These are phyloP conservation scores for Chiropotes sagulatus DNA, from an alignment of 2,797 vertebrate species.

Conservation along the genomic window DNA sequence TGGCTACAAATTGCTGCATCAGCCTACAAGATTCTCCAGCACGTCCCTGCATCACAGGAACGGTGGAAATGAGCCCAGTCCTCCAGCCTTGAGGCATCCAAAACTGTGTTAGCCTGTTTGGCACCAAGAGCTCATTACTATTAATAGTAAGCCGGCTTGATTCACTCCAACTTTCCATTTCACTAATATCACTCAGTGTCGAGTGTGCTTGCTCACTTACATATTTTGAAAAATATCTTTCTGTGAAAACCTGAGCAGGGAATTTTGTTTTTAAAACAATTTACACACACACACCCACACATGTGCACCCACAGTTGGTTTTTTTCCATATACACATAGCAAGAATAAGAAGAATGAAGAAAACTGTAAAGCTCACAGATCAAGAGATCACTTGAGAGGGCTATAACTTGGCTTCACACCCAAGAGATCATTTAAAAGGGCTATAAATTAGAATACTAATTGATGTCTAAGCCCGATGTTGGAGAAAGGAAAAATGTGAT, in stretches of 20 bases:
- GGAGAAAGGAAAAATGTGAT: not conserved
- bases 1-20: not conserved
- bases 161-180: not conserved
- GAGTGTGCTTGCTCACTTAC: not conserved
- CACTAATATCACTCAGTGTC: not conserved
- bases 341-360: not conserved
- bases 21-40: not conserved
- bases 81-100: not conserved
- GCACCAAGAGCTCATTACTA: not conserved
- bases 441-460: not conserved
- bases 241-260: not conserved
- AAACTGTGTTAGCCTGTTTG: not conserved
- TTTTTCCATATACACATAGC: not conserved
- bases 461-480: not conserved
- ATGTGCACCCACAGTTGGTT: not conserved
- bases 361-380: not conserved
- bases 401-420: too few species aligned
- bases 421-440: too few species aligned
- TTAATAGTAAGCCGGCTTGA: not conserved
- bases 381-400: too few species aligned
- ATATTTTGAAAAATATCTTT: not conserved
- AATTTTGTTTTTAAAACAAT: not conserved
- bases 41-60: not conserved
- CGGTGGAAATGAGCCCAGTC: not conserved
- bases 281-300: not conserved